Base-by-base conservation (phyloP, 2,888 invertebrate species). In the Ormyrus rosae region DNA sequence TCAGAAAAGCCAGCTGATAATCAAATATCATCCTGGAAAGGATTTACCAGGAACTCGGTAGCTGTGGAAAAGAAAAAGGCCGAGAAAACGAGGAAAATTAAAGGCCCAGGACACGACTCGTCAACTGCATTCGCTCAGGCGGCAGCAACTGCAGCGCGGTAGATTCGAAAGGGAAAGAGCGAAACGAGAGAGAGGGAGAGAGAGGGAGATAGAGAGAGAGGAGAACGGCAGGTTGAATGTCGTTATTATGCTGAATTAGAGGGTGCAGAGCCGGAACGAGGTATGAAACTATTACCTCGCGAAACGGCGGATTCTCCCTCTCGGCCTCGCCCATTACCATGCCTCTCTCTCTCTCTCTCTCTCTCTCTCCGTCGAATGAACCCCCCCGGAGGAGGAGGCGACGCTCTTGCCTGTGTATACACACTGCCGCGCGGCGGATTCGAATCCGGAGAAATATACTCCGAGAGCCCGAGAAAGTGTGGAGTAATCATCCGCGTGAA, bases 251-350 rank as follows among this genome's bases (percentile, higher is more conserved):
- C 85, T 89, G 90, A 90, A 90, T 90, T 89, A 90, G 90, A 89
- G 90, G 90, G 89, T 90, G 89, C 89, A 89, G 88, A 88, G 89
- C 88, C 89, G 90, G 89, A 90, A 90, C 90, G 90, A 90, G 90
- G 90, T 90, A 90, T 89, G 89, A 90, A 90, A 90, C 90, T 90
- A 90, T 90, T 90, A 90, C 89, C 89, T 89, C 89, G 87, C 87
- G 88, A 89, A 89, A 89, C 88, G 86, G 85, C 86, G 81, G 83
- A 84, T 60, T 51, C 46, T 61, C 78, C 75, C 73, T 60, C 70
- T 74, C 60, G 67, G 58, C 70, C 72, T 63, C 34, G 34, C 34
- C 34, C 34, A 34, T 34, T 34, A 34, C 34, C 34, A 34, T 34
- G 34, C 34, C 56, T 55, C 68, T 56, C 48, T 48, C 56, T 65